These are phyloP conservation scores for Lithophane ornitopus DNA, from an alignment of 2,888 invertebrate genomes.

Conservation along the genomic window DNA sequence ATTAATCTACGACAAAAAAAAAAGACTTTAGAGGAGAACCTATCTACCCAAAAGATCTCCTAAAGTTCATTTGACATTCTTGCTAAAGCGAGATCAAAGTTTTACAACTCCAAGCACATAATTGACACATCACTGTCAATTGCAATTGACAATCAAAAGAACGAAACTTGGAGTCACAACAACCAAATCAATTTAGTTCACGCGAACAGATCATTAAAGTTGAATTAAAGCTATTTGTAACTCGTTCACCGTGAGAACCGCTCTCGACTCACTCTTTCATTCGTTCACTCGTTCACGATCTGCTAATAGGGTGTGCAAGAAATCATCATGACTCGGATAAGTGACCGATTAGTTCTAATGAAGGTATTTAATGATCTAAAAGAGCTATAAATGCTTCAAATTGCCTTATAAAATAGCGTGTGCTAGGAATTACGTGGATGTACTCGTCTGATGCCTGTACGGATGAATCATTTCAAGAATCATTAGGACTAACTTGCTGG, in stretches of 20 bases:
- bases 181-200: constrained; percentile 89
- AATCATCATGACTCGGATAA: constrained; percentile 62
- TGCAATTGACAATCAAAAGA: constrained; percentile 64
- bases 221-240: constrained; percentile 86
- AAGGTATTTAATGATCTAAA: constrained; percentile 44
- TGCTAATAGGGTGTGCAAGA: constrained; percentile 72
- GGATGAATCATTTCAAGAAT: constrained; percentile 28
- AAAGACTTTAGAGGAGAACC: too few relatives aligned
- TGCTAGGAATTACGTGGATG: constrained; percentile 2
- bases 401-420: constrained; percentile 25
- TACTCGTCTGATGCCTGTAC: background rate
- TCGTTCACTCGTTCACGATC: constrained; percentile 85
- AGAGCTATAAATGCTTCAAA: constrained; percentile 36
- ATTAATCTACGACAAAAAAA: too few relatives aligned
- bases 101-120: constrained; percentile 29
- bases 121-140: constrained; percentile 60
- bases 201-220: constrained; percentile 88
- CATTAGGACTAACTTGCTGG: too few relatives aligned
- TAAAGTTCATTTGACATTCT: constrained; percentile 7
- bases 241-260: constrained; percentile 85
- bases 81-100: constrained; percentile 29
- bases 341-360: constrained; percentile 42
- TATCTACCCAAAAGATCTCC: background rate
- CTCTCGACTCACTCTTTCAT: constrained; percentile 75
- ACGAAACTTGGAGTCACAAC: constrained; percentile 78